Evolutionary conservation across 2,888 invertebrate species (phyloP), one percentile per base, ranked within the genome.

Genomic region (Philhelius pedissequus): DNA sequence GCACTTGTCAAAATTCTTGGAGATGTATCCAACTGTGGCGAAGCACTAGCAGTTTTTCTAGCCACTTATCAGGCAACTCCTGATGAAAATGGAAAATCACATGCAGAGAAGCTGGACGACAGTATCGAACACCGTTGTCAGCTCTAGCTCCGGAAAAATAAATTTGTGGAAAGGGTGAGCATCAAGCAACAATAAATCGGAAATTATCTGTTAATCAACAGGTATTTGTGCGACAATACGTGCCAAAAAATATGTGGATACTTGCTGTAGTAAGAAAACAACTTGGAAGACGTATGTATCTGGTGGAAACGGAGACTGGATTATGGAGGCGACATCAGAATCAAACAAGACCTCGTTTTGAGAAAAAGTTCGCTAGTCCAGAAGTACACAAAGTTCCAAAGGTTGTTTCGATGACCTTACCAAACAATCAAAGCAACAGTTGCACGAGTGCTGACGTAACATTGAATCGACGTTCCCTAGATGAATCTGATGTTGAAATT

Each of bases 51-150:
- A 1, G 66, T 54, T 32, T n/a, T 74, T 56, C 13, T 70, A 6
- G 35, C 48, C 8, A 70, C 60, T 2, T 70, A 56, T 50, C 60
- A 64, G 4, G 32, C 22, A 35, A 43, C 68, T 2, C 74, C 69
- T 18, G n/a, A n/a, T n/a, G n/a, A n/a, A n/a, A n/a, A n/a, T n/a
- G n/a, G n/a, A n/a, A n/a, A n/a, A n/a, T 79, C 73, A 27, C 66
- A 64, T 4, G 71, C 58, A 1, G 66, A 78, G 18, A 62, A 56
- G 6, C n/a, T n/a, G n/a, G n/a, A n/a, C n/a, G n/a, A n/a, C n/a
- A n/a, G n/a, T n/a, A 48, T 66, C 13, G 13, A 1, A 13, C 1
- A 1, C 62, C 64, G n/a, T n/a, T n/a, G n/a, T n/a, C n/a, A n/a
- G n/a, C n/a, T n/a, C n/a, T n/a, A n/a, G n/a, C n/a, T n/a, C n/a